Evolutionary conservation across 1,140 invertebrate genomes (phyloP).

Genomic region (Scaptomyza graminum): DNA sequence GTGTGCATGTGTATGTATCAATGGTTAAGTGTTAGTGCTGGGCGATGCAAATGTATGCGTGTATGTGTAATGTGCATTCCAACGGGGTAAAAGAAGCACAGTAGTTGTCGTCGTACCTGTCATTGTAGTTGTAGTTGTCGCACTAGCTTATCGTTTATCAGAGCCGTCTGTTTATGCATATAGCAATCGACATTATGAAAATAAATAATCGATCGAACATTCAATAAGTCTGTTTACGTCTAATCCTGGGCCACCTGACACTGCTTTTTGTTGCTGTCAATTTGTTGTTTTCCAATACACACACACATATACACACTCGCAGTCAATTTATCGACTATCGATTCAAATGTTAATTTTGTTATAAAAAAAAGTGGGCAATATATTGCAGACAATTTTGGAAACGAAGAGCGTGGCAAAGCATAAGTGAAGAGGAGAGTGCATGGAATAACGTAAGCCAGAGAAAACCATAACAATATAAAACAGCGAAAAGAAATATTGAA

Average conservation of each 20-base stretch:
- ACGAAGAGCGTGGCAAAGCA: slow-evolving; percentile 34
- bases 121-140: slow-evolving; percentile 27
- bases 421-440: slow-evolving; percentile 26
- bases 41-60: slow-evolving; percentile 22
- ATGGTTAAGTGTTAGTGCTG: slow-evolving; percentile 24
- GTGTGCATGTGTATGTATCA: slow-evolving; percentile 42
- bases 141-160: slow-evolving; percentile 56
- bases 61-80: slow-evolving; percentile 77
- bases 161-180: slow-evolving; percentile 29
- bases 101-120: slow-evolving; percentile 44
- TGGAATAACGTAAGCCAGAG: slow-evolving; percentile 19
- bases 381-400: slow-evolving; percentile 38
- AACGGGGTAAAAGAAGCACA: slow-evolving; percentile 72
- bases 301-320: not conserved
- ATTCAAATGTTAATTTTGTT: slow-evolving; percentile 53
- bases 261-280: slow-evolving; percentile 1
- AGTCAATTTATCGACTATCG: slow-evolving; percentile 44
- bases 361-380: slow-evolving; percentile 53
- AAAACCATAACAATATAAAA: slow-evolving; percentile 46
- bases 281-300: slow-evolving; percentile 20
- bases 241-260: slow-evolving; percentile 35
- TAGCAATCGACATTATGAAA: slow-evolving; percentile 35
- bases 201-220: slow-evolving; percentile 35
- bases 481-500: not conserved
- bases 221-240: slow-evolving; percentile 43